Base-by-base conservation (phyloP, 1,140 invertebrate genomes). In the Drosophila neocordata region DNA sequence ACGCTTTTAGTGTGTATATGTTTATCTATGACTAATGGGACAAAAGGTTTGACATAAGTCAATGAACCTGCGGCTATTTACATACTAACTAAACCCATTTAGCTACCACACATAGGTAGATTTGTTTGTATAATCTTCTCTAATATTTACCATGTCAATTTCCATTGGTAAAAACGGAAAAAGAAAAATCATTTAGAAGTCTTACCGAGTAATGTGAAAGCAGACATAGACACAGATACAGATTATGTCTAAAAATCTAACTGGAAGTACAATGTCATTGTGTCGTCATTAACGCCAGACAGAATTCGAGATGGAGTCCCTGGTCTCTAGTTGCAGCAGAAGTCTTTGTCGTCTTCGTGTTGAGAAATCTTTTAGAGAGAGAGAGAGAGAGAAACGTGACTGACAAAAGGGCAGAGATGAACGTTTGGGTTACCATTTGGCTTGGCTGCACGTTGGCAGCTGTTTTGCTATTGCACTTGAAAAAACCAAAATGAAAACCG, bases 61-160 rank as follows among this genome's bases (percentile, higher is more conserved):
- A 34, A 34, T 56, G 53, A 56, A 56, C 53, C 53, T 56, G 15
- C 8, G 41, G 41, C 41, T 48, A 48, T 48, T 48, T 48, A 48
- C 41, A 48, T 48, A 48, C 41, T 31, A 31, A 4, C 4, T 1
- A 7, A 31, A 31, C 1, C 27, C 27, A 31, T 31, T 31, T 31
- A 31, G 4, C 20, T 15, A 15, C 13, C 38, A 15, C 8, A 48
- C 11, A 48, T 20, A 8, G 18, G 27, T 56, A 34, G 11, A 15
- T 56, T n/a, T 31, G 27, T 31, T 6, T 6, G 27, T 31, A 31
- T 6, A 6, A 6, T n/a, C 27, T 34, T 56, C 27, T 27, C n/a
- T 34, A 56, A 56, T 56, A 56, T 56, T 56, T 56, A 56, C 53
- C 53, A 56, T 56, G 53, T 56, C 53, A 56, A 56, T 56, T 56